Base-by-base conservation (phyloP, 1,140 invertebrate species). In the Rhynchophorus ferrugineus region DNA sequence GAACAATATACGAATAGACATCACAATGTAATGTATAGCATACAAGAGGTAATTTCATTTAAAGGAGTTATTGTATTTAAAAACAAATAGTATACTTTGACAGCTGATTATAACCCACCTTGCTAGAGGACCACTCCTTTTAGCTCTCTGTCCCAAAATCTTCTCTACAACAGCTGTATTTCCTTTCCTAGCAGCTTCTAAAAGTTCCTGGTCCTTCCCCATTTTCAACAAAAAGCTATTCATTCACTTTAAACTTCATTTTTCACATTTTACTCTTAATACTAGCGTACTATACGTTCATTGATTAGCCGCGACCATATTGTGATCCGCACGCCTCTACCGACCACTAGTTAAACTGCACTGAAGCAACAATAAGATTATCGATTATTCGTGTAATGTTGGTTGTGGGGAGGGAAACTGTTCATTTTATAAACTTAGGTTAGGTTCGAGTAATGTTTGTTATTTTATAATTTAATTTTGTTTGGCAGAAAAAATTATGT, bases 141-240 rank as follows among this genome's bases (percentile, higher is more conserved):
- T 92, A 60, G 86, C 85, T 78, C 88, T 83, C 71, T 89, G 85
- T 63, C 78, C 82, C 58, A 96, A 76, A 66, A 95, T 88, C 76
- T 94, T 94, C 72, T 95, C 91, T 41, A 95, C 89, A 60, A 86
- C 81, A 53, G 79, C 75, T 61, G 85, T 79, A 74, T 95, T 91
- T 68, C 92, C 94, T 74, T 84, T 91, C 64, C 92, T 82, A 58
- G 91, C 91, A 63, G 91, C 94, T 69, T 96, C 91, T 70, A 97
- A 79, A 72, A 97, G 80, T 75, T 96, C 92, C 72, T 94, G 89
- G 72, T 95, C 92, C 76, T 93, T 94, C 68, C 91, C 92, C 91
- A 97, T 91, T 67, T 65, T 54, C 58, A 29, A 34, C 9, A 33
- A 35, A 46, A 44, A 55, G 65, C 67, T 65, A 65, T 64, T 60